Percentiles rank a stretch among this genome's conserved stretches.
Conservation (phyloP, 2,797 vertebrate genomes). For the Sphenopsis melanotis region DNA sequence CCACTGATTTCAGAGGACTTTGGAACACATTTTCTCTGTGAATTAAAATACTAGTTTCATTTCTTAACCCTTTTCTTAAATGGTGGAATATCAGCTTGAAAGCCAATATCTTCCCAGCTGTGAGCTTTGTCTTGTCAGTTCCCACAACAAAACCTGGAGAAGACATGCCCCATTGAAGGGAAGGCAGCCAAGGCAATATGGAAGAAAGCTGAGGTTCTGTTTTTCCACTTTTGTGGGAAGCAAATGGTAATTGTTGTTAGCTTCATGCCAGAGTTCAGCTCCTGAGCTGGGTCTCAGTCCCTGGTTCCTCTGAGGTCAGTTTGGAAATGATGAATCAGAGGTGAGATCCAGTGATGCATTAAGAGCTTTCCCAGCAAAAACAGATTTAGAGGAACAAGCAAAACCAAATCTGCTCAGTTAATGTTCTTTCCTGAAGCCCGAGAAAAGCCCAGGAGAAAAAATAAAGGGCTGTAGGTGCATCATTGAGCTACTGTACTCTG, state of each 20-base stretch:
- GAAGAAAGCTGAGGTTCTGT: slow-evolving; percentile 23
- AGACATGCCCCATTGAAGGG: neutral
- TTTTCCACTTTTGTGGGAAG: slow-evolving; percentile 33
- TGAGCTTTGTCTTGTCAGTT: neutral
- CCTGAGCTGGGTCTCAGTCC: neutral
- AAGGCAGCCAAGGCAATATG: slow-evolving; percentile 18
- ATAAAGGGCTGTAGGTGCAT: neutral
- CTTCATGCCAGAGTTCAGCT: neutral
- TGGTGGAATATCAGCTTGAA: neutral
- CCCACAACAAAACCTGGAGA: neutral
- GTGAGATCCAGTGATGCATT: slow-evolving; percentile 24
- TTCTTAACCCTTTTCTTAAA: slow-evolving; percentile 31
- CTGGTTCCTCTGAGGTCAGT: slow-evolving; percentile 33
- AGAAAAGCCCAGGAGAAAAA: neutral
- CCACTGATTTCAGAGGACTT: slow-evolving; percentile 8
- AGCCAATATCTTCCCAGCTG: neutral
- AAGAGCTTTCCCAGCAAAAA: slow-evolving; percentile 23
- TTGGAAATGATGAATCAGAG: slow-evolving; percentile 56
- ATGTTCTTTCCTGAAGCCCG: slow-evolving; percentile 19
- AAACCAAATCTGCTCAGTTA: neutral
- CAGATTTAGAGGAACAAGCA: neutral
- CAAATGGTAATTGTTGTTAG: neutral
- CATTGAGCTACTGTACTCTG: accelerated
- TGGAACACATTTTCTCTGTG: neutral
- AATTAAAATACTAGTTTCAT: slow-evolving; percentile 8